These are phyloP conservation scores for Lanius collurio DNA, from an alignment of 2,113 vertebrate genomes.

Conservation along the genomic window DNA sequence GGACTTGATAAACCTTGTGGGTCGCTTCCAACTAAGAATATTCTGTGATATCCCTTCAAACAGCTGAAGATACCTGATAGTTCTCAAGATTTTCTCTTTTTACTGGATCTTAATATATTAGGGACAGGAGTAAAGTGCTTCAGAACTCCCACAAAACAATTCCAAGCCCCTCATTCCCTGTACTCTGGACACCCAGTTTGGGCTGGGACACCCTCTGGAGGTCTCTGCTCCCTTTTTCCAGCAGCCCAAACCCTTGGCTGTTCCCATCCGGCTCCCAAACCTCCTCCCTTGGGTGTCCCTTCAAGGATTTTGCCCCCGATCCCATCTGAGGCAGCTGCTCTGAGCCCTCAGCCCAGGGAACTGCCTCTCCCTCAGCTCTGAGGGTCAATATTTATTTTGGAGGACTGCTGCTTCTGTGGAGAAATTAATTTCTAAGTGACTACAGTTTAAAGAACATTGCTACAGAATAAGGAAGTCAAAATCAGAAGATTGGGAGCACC, in stretches of 20 bases:
- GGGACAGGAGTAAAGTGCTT: neutral
- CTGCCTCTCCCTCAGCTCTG: neutral
- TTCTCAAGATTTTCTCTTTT: neutral
- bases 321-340: fast-evolving
- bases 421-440: neutral
- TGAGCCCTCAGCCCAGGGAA: neutral
- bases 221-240: neutral
- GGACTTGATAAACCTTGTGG: neutral
- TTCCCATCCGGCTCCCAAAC: neutral
- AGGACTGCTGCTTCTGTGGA: neutral
- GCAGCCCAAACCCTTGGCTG: too few species aligned
- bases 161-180: neutral
- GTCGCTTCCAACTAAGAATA: neutral
- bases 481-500: neutral
- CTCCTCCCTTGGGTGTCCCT: too few species aligned
- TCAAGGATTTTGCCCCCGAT: fast-evolving
- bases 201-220: neutral
- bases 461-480: neutral
- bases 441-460: neutral
- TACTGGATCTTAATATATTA: neutral
- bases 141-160: neutral
- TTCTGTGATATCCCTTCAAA: neutral
- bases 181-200: fast-evolving
- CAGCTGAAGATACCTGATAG: neutral
- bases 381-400: neutral